Evolutionary conservation across 1,140 invertebrate species (phyloP), one percentile per base, ranked within the genome.

Genomic region (Drosophila setifemur): DNA sequence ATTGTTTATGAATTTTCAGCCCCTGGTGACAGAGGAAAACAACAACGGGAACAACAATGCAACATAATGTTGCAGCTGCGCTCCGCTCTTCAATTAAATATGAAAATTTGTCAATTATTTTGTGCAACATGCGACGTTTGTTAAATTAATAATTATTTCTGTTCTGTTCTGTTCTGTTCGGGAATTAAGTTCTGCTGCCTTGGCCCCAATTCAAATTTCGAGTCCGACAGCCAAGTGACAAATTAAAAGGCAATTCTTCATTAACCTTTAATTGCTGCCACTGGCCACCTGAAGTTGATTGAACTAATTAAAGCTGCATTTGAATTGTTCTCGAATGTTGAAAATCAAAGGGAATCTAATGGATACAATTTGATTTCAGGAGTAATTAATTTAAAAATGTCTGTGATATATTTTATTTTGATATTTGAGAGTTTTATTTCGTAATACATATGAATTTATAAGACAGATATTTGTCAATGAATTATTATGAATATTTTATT

Each of bases 101-200:
- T 86, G 81, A 86, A 86, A 86, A 86, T 86, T 86, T 86, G 81
- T 86, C 81, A 86, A 86, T 86, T 86, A 86, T 86, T 86, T 86
- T 86, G 81, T 75, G 72, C 75, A 86, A 86, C 81, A 85, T 86
- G 81, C 81, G 81, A 85, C 81, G 64, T 73, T 86, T 85, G 81
- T 85, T 85, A 79, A 85, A 85, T 85, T 86, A 81, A 76, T 86
- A 85, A 86, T 85, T 86, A 74, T 79, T 78, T 49, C 74, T 86
- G 83, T 70, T 70, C 48, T 43, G 48, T 35, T 73, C 53, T 37
- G 26, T 23, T 70, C 63, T 47, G 55, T 61, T 47, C 43, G 33
- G 43, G 42, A 73, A 77, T 77, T 66, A 70, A 64, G 57, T 43
- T 73, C 47, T 25, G 33, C 47, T 25, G 33, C 57, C 55, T 72